Percentiles rank a stretch among this genome's conserved stretches.
Conservation (phyloP, 2,113 vertebrate genomes). For the Elephantulus edwardii region DNA sequence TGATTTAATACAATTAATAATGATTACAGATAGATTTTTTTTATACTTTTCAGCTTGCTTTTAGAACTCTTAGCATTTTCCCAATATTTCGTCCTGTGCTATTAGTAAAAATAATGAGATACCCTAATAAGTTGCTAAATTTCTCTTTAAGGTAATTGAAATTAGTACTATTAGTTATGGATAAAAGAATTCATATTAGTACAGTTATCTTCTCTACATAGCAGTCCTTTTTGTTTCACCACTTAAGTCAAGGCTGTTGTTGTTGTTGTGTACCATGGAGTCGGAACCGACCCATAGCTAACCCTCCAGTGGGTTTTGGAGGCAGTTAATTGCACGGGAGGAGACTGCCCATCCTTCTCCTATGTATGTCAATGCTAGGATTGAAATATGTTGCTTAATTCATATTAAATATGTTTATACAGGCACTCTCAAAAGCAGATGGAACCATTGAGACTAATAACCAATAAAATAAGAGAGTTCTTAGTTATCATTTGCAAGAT, state of each 20-base stretch:
- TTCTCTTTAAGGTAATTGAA: too few species aligned
- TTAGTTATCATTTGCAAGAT: not conserved
- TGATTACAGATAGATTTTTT: constrained; percentile 71
- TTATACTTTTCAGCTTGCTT: constrained; percentile 70
- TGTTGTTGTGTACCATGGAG: too few species aligned
- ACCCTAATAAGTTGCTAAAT: constrained; percentile 71
- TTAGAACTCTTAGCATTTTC: constrained; percentile 64
- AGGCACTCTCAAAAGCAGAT: not conserved
- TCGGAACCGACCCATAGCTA: too few species aligned
- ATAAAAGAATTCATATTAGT: constrained; percentile 67
- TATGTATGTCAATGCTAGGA: not conserved
- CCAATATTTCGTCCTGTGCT: constrained; percentile 72
- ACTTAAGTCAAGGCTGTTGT: too few species aligned
- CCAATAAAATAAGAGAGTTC: not conserved
- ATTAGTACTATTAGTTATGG: constrained; percentile 63
- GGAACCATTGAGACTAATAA: not conserved
- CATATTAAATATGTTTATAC: not conserved
- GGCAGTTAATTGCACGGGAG: too few species aligned
- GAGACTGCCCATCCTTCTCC: too few species aligned
- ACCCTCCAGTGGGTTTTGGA: too few species aligned
- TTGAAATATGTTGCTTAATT: constrained; percentile 3
- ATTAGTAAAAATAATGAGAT: constrained; percentile 67
- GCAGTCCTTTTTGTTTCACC: constrained; percentile 43
- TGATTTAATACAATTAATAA: constrained; percentile 56
- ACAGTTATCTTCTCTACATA: constrained; percentile 48